Conservation (phyloP, 2,797 vertebrate species). For the Melanotaenia maccullochi region DNA sequence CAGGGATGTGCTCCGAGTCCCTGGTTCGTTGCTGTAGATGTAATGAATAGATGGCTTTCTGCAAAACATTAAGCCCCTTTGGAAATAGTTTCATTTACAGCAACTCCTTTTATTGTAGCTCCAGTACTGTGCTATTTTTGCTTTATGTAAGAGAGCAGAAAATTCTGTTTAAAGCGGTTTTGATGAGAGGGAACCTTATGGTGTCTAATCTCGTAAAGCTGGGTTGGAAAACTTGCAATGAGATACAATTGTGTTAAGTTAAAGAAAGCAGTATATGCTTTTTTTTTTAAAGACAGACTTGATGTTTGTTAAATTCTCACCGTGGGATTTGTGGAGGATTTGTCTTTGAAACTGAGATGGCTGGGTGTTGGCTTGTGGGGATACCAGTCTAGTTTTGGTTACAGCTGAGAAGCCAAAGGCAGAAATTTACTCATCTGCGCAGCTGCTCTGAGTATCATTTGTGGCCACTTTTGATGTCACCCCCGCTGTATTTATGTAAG, state of each 20-base stretch:
- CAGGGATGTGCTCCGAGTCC: slow-evolving; percentile 40
- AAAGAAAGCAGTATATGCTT: slow-evolving; percentile 36
- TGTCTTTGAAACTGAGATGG: slow-evolving; percentile 74
- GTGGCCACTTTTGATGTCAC: slow-evolving; percentile 74
- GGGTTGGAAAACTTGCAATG: slow-evolving; percentile 42
- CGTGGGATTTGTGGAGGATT: slow-evolving; percentile 64
- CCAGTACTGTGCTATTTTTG: slow-evolving; percentile 57
- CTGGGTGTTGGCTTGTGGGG: slow-evolving; percentile 73
- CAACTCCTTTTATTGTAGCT: slow-evolving; percentile 49
- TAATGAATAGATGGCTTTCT: slow-evolving; percentile 52
- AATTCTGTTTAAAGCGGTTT: slow-evolving; percentile 59
- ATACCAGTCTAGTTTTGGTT: slow-evolving; percentile 59
- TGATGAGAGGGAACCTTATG: slow-evolving; percentile 42
- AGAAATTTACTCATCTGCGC: slow-evolving; percentile 68
- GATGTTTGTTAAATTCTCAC: slow-evolving; percentile 66
- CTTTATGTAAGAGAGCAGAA: slow-evolving; percentile 40
- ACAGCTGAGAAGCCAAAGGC: slow-evolving; percentile 67
- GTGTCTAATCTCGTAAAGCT: slow-evolving; percentile 61
- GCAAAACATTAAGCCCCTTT: slow-evolving; percentile 46
- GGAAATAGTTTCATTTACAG: slow-evolving; percentile 55
- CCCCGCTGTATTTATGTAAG: slow-evolving; percentile 67
- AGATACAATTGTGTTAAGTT: slow-evolving; percentile 52
- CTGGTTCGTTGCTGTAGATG: slow-evolving; percentile 37
- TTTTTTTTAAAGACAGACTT: slow-evolving; percentile 54
- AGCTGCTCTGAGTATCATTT: slow-evolving; percentile 69